Conservation (phyloP, 2,113 vertebrate genomes). For the Platysternon megacephalum region DNA sequence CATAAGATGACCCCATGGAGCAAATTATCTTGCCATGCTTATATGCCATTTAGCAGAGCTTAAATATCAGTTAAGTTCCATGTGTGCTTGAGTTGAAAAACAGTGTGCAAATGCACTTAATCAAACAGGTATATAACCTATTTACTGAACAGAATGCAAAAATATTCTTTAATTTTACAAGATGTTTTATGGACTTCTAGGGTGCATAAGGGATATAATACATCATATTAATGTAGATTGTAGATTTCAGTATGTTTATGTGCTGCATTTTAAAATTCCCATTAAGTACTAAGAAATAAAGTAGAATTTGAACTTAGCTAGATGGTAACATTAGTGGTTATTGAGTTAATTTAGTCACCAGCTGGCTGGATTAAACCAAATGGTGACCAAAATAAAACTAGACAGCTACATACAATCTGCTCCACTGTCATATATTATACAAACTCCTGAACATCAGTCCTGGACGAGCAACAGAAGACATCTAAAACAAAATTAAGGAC, state of each 20-base stretch:
- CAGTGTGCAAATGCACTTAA: background rate
- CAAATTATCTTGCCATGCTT: background rate
- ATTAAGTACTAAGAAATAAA: background rate
- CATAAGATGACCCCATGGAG: background rate
- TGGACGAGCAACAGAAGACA: background rate
- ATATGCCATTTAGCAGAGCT: fast-evolving
- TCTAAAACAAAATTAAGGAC: background rate
- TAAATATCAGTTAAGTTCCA: background rate
- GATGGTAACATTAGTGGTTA: background rate
- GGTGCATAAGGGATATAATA: background rate
- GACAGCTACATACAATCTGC: background rate
- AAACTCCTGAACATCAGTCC: background rate
- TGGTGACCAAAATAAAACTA: fast-evolving
- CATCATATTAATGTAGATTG: fast-evolving
- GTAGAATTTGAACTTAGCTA: background rate
- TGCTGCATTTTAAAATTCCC: background rate
- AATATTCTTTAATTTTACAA: background rate
- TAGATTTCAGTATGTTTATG: fast-evolving
- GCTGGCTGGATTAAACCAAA: background rate
- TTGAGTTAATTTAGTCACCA: background rate
- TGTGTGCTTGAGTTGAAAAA: background rate
- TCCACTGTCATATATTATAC: background rate
- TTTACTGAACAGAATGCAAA: background rate
- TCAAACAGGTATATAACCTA: fast-evolving
- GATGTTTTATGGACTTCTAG: background rate